Conservation (phyloP, 2,113 vertebrate species). For the Gymnocephalus cernua region DNA sequence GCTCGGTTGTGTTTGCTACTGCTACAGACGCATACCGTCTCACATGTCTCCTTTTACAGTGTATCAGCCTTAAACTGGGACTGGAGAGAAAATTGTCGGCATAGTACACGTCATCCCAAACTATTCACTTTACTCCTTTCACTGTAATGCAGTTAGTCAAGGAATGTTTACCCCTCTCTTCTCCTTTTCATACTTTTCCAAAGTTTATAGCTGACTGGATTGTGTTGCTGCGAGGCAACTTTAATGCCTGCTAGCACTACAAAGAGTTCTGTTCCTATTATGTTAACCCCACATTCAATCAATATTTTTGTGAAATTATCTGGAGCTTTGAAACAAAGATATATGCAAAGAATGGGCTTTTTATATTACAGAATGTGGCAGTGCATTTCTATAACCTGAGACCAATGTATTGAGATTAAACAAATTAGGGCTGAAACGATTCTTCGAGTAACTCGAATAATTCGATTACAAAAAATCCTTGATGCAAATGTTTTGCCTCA, state of each 20-base stretch:
- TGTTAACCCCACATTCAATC: neutral
- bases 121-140: constrained; percentile 26
- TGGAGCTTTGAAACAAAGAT: constrained; percentile 14
- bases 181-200: neutral
- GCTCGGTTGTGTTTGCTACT: constrained; percentile 29
- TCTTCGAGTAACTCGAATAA: no score
- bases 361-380: constrained; percentile 14
- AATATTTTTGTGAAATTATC: neutral
- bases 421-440: no score
- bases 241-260: constrained; percentile 38
- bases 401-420: constrained; percentile 2
- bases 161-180: neutral
- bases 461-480: no score
- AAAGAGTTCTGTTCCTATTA: constrained; percentile 26
- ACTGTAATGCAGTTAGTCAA: constrained; percentile 31
- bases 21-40: constrained; percentile 24
- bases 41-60: constrained; percentile 41
- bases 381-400: constrained; percentile 9
- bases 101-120: constrained; percentile 42
- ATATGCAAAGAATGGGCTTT: neutral
- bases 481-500: no score
- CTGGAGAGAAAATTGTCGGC: constrained; percentile 25
- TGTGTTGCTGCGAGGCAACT: constrained; percentile 7
- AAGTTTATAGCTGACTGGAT: constrained; percentile 28
- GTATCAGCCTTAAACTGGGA: constrained; percentile 25